phyloP scores from a whole-genome alignment of 2,113 vertebrate genomes.

The Todiramphus chloris region DNA sequence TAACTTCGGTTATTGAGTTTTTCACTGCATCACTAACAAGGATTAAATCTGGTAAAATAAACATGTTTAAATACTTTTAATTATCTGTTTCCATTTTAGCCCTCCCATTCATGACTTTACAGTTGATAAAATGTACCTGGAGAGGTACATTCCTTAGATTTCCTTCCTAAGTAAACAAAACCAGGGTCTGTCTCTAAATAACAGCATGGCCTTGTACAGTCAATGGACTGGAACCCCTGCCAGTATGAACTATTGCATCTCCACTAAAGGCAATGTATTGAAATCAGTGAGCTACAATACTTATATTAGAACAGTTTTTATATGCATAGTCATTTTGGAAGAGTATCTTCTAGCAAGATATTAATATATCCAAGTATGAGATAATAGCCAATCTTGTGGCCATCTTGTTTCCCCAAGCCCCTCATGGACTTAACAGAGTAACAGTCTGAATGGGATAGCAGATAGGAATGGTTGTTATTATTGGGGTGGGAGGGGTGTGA shows the following conservation, averaged over 20 bases:
- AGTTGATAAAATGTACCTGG: background rate
- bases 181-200: background rate
- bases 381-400: background rate
- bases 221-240: background rate
- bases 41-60: background rate
- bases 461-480: background rate
- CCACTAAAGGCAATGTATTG: background rate
- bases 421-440: background rate
- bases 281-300: background rate
- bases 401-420: background rate
- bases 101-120: background rate
- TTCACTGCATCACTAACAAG: background rate
- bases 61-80: background rate
- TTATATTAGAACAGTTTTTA: background rate
- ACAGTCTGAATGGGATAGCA: background rate
- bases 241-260: background rate
- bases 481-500: accelerated
- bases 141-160: background rate
- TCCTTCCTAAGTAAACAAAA: background rate
- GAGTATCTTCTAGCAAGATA: background rate
- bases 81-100: background rate
- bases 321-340: background rate
- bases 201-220: background rate
- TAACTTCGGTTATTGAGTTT: no score
- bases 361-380: background rate